A percentile compares a stretch with the other conserved stretches of the same genome.
Conservation (phyloP, 2,113 vertebrate species). For the Prochilodus magdalenae region DNA sequence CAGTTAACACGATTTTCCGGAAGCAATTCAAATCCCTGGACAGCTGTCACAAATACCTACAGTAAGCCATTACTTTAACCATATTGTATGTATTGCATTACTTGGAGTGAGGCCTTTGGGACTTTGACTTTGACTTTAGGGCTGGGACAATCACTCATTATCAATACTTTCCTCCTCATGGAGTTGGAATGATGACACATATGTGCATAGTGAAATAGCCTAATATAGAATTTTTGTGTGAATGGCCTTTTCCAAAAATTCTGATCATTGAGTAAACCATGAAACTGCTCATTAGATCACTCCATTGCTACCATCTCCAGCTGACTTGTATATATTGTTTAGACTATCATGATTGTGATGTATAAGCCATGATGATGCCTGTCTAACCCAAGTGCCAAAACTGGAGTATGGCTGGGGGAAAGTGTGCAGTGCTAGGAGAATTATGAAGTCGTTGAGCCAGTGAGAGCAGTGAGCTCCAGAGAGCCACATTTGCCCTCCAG, state of each 20-base stretch:
- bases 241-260: no score
- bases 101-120: not conserved
- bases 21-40: slow-evolving; percentile 2
- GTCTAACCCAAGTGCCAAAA: not conserved
- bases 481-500: slow-evolving; percentile 39
- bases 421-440: slow-evolving; percentile 20
- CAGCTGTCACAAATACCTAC: slow-evolving; percentile 1
- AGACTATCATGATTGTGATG: not conserved
- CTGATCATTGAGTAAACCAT: no score
- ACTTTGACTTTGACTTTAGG: no score
- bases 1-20: slow-evolving; percentile 4
- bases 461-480: slow-evolving; percentile 4
- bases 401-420: not conserved
- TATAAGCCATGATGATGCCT: not conserved
- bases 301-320: no score
- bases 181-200: not conserved
- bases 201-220: not conserved
- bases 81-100: not conserved
- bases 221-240: not conserved
- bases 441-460: slow-evolving; percentile 4
- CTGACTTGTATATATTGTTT: not conserved
- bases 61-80: not conserved
- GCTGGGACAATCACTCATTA: not conserved
- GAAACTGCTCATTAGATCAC: no score
- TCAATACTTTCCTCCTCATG: no score